Base-by-base conservation (phyloP, 2,888 invertebrate genomes). In the Sinotaia quadrata region DNA sequence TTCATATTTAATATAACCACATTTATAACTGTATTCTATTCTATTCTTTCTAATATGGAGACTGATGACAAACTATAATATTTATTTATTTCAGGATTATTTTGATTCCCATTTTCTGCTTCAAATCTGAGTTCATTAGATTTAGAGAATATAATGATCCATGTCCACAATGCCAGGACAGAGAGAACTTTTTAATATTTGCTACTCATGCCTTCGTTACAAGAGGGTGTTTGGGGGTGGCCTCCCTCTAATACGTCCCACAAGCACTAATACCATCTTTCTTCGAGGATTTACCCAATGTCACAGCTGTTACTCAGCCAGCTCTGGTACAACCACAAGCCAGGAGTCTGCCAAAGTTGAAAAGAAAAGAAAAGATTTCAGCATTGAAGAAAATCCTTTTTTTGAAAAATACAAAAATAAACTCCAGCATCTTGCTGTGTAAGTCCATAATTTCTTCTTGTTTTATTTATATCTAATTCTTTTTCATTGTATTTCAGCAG, bases 341-440 rank as follows among this genome's bases (percentile, higher is more conserved):
- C 65, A 65, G 10, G 54, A 36, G 21, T 21, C 56, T 44, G 31
- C n/a, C 8, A 27, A 24, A 21, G 49, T 27, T 18, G 31, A 47
- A 56, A 60, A 58, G 31, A 67, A 24, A 37, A 56, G 67, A 8
- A 41, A 41, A 15, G 15, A 37, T 4, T 33, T 69, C 41, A 75
- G 76, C 34, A 68, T 81, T 33, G 57, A 67, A 36, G 69, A 78
- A 12, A 87, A 87, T 78, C 84, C 85, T 21, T 85, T 81, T 71
- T 87, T 78, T 76, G 77, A 77, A 31, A 86, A 85, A 73, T 87
- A 87, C 72, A 76, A 78, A 61, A 68, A 78, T 34, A 86, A 85
- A 69, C 70, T 87, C 21, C 73, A 80, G 65, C 72, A 79, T 56
- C 52, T 81, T 57, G 60, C 71, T 37, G 57, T 67, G 78, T 77